Conservation (phyloP, 2,797 vertebrate genomes). For the Percopsis omiscomaycus region DNA sequence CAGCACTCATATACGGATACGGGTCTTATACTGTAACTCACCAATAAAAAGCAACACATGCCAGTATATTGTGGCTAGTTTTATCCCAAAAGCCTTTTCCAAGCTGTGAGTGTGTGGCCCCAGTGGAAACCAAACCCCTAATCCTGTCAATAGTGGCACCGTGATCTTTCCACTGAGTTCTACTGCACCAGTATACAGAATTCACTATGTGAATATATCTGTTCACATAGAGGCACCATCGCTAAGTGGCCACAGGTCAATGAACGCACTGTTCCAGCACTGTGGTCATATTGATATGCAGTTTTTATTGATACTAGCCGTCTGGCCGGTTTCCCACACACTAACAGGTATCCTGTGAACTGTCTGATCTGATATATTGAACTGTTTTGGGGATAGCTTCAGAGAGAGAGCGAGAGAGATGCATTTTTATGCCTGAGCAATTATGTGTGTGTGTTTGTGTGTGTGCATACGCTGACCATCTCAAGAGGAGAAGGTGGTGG, state of each 20-base stretch:
- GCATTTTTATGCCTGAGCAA: conserved; percentile 12
- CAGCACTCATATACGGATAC: too few species aligned
- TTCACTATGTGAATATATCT: not conserved
- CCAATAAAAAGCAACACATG: too few species aligned
- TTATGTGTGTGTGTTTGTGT: conserved; percentile 28
- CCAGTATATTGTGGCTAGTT: too few species aligned
- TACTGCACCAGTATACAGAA: too few species aligned
- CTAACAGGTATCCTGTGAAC: conserved; percentile 42
- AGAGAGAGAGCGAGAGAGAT: not conserved
- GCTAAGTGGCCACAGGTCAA: conserved; percentile 39
- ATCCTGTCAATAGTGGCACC: too few species aligned
- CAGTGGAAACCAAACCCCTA: too few species aligned
- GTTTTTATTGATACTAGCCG: conserved; percentile 41
- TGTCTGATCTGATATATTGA: conserved; percentile 56
- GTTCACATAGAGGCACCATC: conserved; percentile 10
- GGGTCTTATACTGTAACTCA: too few species aligned
- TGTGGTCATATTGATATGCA: conserved; percentile 18
- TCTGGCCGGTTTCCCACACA: conserved; percentile 45
- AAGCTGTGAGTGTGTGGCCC: too few species aligned
- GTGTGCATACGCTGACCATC: conserved; percentile 27
- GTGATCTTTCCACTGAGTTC: too few species aligned
- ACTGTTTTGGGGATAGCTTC: conserved; percentile 56
- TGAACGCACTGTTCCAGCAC: conserved; percentile 22
- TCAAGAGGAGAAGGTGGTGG: conserved; percentile 34
- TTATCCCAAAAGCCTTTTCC: too few species aligned